Conservation (phyloP, 2,888 invertebrate genomes). For the Marronus borbonicus region DNA sequence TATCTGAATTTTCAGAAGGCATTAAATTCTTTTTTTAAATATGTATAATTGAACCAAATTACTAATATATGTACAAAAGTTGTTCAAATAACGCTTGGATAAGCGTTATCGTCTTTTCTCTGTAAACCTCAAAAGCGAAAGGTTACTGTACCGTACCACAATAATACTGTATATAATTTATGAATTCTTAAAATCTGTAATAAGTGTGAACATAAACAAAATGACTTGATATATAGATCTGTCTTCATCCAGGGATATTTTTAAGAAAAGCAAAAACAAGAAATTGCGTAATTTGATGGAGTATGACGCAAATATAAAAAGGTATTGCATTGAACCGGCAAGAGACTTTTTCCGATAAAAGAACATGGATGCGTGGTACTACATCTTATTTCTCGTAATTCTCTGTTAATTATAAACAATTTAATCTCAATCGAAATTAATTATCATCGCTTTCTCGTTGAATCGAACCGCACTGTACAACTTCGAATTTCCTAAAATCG, state of each 20-base stretch:
- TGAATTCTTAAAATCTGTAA: not conserved
- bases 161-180: not conserved
- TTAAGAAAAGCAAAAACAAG: not conserved
- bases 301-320: slow-evolving; percentile 10
- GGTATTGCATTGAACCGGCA: not conserved
- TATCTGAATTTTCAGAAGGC: too few species aligned
- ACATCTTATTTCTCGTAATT: slow-evolving; percentile 29
- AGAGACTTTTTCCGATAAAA: slow-evolving; percentile 2
- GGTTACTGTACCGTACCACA: not conserved
- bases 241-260: not conserved
- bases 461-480: slow-evolving; percentile 2
- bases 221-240: not conserved
- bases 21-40: too few species aligned
- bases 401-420: not conserved
- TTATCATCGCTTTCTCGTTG: slow-evolving; percentile 7
- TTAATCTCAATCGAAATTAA: slow-evolving; percentile 26
- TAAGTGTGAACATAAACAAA: not conserved
- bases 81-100: too few species aligned
- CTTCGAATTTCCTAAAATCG: slow-evolving; percentile 23
- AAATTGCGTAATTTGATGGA: slow-evolving; percentile 1
- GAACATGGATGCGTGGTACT: not conserved
- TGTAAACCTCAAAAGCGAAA: not conserved
- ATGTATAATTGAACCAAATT: too few species aligned
- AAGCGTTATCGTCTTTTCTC: not conserved
- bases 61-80: too few species aligned